Base-by-base conservation (phyloP, 2,113 vertebrate genomes). In the mouse (Mus musculus) region DNA sequence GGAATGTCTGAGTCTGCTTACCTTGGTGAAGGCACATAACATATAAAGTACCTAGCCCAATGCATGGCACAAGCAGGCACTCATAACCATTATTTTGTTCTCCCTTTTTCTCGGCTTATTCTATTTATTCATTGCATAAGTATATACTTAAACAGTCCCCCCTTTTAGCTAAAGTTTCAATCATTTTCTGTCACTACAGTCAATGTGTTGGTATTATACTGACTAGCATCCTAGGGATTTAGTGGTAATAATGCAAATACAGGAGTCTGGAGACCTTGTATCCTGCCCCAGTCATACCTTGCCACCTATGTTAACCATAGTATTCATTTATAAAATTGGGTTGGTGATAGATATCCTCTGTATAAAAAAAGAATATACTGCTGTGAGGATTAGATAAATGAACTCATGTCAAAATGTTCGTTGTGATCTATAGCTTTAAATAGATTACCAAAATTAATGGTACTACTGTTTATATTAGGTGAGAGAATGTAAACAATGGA, bases 371-470 rank as follows among this genome's bases (percentile, higher is more conserved):
- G 54, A 13, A 49, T 54, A 69, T 33, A 77, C 16, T 85, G 8
- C 65, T 63, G 17, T 78, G 92, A 91, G 59, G 16, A 67, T 96
- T 67, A 67, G 81, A 91, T 76, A 89, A 91, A 93, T 95, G 65
- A 88, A 89, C 78, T 33, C 26, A 24, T 95, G 63, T 93, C 61
- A 89, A 84, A 90, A 61, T 82, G 11, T 77, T 94, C 90, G 5
- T 0, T 89, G 69, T 72, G 71, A 67, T 84, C 13, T 52, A 0
- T 28, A 72, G 76, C 16, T 67, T 81, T 80, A 2, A 65, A 54
- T 49, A 75, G 63, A 19, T 87, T 93, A 19, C 67, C 80, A 78
- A 91, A 91, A 63, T 69, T 94, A 90, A 76, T 69, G 33, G 81
- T 52, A 30, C 16, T 87, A 0, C 81, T 97, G 49, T 89, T 89